Evolutionary conservation across 2,113 vertebrate species (phyloP).

Genomic region (human): DNA sequence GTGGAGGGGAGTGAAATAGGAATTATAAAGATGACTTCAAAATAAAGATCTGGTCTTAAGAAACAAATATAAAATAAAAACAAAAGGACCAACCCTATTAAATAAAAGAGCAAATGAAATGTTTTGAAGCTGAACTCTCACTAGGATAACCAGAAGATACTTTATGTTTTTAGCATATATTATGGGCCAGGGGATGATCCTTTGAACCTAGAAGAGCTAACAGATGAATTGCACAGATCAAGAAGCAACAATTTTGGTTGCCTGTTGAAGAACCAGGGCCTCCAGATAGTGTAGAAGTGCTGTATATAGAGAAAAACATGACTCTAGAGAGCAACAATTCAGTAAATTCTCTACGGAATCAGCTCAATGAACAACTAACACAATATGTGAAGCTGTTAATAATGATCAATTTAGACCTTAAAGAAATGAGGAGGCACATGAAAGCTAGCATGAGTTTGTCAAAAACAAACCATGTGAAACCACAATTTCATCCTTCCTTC

Average conservation of each 20-base stretch:
- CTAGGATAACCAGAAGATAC: not conserved
- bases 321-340: not conserved
- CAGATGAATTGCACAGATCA: not conserved
- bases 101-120: not conserved
- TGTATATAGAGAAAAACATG: not conserved
- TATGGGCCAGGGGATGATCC: not conserved
- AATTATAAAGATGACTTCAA: not conserved
- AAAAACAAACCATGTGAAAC: slow-evolving; percentile 30
- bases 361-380: not conserved
- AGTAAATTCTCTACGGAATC: not conserved
- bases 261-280: not conserved
- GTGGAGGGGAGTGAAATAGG: not conserved
- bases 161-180: not conserved
- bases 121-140: not conserved
- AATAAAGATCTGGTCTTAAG: not conserved
- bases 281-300: not conserved
- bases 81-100: not conserved
- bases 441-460: not conserved
- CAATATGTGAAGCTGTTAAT: not conserved
- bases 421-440: not conserved
- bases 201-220: not conserved
- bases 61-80: not conserved
- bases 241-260: not conserved
- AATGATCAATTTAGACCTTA: not conserved
- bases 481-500: not conserved